Conservation (phyloP, 2,113 vertebrate species). For the Hyla sarda region DNA sequence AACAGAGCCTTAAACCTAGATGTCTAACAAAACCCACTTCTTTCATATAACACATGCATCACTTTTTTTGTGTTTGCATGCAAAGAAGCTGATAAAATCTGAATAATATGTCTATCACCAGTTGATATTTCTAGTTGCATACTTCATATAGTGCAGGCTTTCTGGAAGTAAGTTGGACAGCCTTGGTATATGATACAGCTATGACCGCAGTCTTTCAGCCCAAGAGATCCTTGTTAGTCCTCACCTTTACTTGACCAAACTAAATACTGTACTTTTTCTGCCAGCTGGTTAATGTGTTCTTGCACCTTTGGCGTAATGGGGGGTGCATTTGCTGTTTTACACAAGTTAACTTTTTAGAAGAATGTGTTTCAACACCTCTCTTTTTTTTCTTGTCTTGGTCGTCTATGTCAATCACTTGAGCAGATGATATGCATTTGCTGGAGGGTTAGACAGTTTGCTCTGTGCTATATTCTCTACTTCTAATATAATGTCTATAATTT, state of each 20-base stretch:
- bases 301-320: not conserved
- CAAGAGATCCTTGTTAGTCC: conserved; percentile 1
- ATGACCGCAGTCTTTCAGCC: not conserved
- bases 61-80: not conserved
- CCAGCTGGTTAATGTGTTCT: not conserved
- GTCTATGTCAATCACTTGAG: conserved; percentile 25
- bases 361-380: conserved; percentile 1
- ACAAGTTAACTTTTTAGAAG: conserved; percentile 26
- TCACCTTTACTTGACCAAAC: conserved; percentile 28
- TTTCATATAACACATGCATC: too few relatives aligned
- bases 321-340: conserved; percentile 38
- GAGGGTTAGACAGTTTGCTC: conserved; percentile 2
- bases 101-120: not conserved
- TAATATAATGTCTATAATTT: conserved; percentile 41
- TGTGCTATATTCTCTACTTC: conserved; percentile 6
- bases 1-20: not conserved
- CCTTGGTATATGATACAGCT: not conserved
- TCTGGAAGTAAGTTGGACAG: not conserved
- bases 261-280: conserved; percentile 3
- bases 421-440: conserved; percentile 21
- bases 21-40: not conserved
- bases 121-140: not conserved
- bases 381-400: not conserved
- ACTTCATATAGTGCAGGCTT: not conserved
- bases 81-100: not conserved